Base-by-base conservation (phyloP, 2,797 vertebrate species). In the Sternotherus odoratus region DNA sequence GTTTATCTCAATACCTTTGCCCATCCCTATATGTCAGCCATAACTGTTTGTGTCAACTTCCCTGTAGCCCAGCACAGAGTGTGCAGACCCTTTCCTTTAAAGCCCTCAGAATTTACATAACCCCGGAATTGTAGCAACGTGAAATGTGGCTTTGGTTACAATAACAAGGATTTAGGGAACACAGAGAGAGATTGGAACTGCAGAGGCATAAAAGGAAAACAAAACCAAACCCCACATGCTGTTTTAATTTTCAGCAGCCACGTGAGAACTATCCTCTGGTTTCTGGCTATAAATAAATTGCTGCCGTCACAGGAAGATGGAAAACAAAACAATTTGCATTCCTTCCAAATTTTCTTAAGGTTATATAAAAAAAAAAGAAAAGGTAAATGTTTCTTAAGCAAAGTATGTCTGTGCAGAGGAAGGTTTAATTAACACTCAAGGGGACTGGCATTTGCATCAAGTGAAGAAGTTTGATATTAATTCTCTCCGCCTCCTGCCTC, bases 211-310 rank as follows among this genome's bases (percentile, higher is more conserved):
- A 96, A 96, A 94, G 91, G 90, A 96, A 98, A 98, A 94, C 97
- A 96, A 97, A 98, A 97, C 96, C 96, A 96, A 97, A 93, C 90
- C 51, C 92, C 97, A 95, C 97, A 98, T 96, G 95, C 97, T 97
- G 98, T 97, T 98, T 97, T 97, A 96, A 98, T 98, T 98, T 98
- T 96, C 97, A 94, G 88, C 87, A 97, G 96, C 97, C 97, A 98
- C 77, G 94, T 98, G 98, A 98, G 97, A 97, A 97, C 86, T 94
- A 96, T 94, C 96, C 95, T 96, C 91, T 95, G 96, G 95, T 98
- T 96, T 93, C 87, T 79, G 89, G 91, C 97, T 98, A 98, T 98
- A 98, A 98, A 98, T 98, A 98, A 95, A 91, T 95, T 87, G 95
- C 96, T 97, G 95, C 95, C 91, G 82, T 95, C 96, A 97, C 92